A percentile compares a stretch with the other conserved stretches of the same genome.
Conservation (phyloP, 2,888 invertebrate genomes). For the Ischnura elegans region DNA sequence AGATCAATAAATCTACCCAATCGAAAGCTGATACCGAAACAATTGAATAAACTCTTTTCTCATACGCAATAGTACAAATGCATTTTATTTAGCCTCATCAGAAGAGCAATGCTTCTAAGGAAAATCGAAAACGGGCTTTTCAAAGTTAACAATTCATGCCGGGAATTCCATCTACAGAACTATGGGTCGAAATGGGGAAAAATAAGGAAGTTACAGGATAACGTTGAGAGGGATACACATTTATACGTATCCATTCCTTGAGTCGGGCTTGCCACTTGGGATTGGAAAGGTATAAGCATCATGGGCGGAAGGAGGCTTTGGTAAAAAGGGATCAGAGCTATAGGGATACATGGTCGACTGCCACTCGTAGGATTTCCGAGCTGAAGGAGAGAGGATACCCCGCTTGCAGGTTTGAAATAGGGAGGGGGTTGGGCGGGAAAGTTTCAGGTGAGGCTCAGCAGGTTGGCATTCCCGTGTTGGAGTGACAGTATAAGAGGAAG, state of each 20-base stretch:
- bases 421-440: neutral
- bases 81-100: too few species aligned
- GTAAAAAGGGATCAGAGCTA: slow-evolving; percentile 43
- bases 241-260: neutral
- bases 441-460: neutral
- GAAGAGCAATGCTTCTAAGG: too few species aligned
- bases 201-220: neutral
- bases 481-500: neutral
- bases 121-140: too few species aligned
- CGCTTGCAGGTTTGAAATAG: neutral
- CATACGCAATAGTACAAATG: too few species aligned
- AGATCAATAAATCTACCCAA: too few species aligned
- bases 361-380: neutral
- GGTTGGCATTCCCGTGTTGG: neutral
- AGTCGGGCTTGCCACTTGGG: neutral
- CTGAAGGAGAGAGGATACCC: neutral
- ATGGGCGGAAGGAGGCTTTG: neutral
- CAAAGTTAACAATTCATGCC: too few species aligned
- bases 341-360: slow-evolving; percentile 32
- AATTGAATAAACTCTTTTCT: too few species aligned
- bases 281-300: slow-evolving; percentile 20
- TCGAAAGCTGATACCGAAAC: too few species aligned
- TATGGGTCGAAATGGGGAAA: neutral
- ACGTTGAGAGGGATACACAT: neutral
- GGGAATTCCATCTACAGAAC: neutral